Evolutionary conservation across 2,113 vertebrate species (phyloP), one percentile per base, ranked within the genome.

Genomic region (Cairina moschata): DNA sequence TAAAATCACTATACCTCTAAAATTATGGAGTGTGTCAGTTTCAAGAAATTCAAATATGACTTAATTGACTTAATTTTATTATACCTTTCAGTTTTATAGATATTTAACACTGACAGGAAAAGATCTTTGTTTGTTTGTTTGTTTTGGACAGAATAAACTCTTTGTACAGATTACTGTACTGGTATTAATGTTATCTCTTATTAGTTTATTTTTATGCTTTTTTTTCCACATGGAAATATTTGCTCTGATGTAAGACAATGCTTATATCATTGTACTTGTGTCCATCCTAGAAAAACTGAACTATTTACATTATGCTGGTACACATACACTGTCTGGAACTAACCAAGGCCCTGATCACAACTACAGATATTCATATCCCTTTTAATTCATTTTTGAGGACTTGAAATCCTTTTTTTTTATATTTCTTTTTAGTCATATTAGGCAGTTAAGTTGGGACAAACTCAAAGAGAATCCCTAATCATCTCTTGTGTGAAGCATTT

Each of bases 381-480:
- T 79, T 62, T 1, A 73, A 83, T 81, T 81, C 2, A 36, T 86
- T 91, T 81, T 46, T 91, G 52, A 84, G 23, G 28, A 52, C 8
- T 34, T 17, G 3, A 75, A 91, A 84, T 59, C 6, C 46, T 91
- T 56, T 68, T 93, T 91, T 56, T 68, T 93, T 95, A 92, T 48
- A 26, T 26, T 72, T 75, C 56, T 86, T 91, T 91, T 86, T 54
- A 54, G 25, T 60, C 78, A 48, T 60, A 60, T 86, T 54, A 84
- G 8, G 21, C 73, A 56, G 34, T 78, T 78, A 48, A 75, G 6
- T 8, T 28, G 44, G 42, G 34, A 13, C 5, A 93, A 71, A 73
- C 62, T 88, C 72, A 81, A 96, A 96, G n/a, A 85, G 84, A 96
- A 91, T 78, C 73, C 12, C 15, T 95, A 86, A 94, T 93, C 55